Percentiles rank a stretch among this genome's conserved stretches.
Evolutionary conservation across 2,113 vertebrate species (phyloP).

Genomic region (Aramus guarauna): DNA sequence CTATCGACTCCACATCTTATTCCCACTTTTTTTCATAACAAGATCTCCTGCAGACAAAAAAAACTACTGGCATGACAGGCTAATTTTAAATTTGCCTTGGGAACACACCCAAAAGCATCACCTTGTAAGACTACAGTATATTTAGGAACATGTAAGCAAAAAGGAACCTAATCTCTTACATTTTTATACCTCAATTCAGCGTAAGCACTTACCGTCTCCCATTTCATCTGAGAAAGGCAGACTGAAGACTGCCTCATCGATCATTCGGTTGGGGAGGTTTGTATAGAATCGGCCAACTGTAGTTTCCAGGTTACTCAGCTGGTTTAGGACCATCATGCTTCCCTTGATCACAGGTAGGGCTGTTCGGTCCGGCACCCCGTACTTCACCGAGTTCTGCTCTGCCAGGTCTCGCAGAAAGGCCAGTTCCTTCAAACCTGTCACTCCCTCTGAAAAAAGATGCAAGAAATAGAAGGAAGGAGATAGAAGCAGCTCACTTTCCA

Average conservation of each 20-base stretch:
- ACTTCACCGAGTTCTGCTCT: slow-evolving; percentile 93
- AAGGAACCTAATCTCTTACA: not conserved
- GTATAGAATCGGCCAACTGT: slow-evolving; percentile 97
- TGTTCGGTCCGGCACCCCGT: slow-evolving; percentile 81
- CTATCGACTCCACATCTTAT: not conserved
- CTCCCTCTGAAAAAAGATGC: slow-evolving; percentile 79
- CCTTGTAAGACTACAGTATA: not conserved
- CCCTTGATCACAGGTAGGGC: slow-evolving; percentile 88
- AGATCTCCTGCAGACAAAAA: not conserved
- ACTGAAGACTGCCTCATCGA: slow-evolving; percentile 93
- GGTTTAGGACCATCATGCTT: slow-evolving; percentile 99
- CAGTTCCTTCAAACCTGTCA: slow-evolving; percentile 94
- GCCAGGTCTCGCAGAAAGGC: slow-evolving; percentile 95
- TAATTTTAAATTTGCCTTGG: not conserved
- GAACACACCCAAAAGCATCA: not conserved
- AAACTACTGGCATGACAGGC: not conserved
- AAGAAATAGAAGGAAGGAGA: not conserved
- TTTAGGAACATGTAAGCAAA: not conserved
- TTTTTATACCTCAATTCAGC: not conserved
- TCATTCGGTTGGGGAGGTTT: slow-evolving; percentile 97
- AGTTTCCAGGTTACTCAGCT: slow-evolving; percentile 97
- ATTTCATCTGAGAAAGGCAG: slow-evolving; percentile 94
- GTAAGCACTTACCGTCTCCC: slow-evolving; percentile 87
- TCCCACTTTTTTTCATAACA: not conserved
- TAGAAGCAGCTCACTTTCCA: not conserved